These are phyloP conservation scores for Lasioglossum villosulum DNA, from an alignment of 2,888 invertebrate genomes.

Conservation along the genomic window DNA sequence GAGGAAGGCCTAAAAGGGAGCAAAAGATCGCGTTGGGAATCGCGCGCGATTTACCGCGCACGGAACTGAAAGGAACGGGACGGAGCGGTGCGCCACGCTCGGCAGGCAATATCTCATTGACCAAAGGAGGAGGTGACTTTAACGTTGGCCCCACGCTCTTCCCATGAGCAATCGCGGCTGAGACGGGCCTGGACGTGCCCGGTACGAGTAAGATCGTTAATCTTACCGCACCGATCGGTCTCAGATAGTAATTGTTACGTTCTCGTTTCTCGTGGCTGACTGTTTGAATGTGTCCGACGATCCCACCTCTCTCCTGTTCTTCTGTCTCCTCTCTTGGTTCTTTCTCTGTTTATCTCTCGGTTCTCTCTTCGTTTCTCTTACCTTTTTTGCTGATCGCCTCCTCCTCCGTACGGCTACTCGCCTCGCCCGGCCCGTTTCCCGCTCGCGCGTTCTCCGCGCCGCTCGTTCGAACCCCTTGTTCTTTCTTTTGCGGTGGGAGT, in stretches of 20 bases:
- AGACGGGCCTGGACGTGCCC: conserved; percentile 79
- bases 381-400: conserved; percentile 11
- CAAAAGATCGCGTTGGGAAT: conserved; percentile 24
- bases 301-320: conserved; percentile 50
- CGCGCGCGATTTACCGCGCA: conserved; percentile 64
- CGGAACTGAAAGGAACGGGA: conserved; percentile 41
- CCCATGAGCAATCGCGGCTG: conserved; percentile 81
- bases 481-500: conserved; percentile 64
- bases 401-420: conserved; percentile 17
- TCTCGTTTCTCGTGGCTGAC: conserved; percentile 82
- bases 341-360: not conserved
- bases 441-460: conserved; percentile 48
- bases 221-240: conserved; percentile 84
- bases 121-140: conserved; percentile 84
- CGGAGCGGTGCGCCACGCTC: conserved; percentile 74
- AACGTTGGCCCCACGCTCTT: conserved; percentile 81
- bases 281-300: conserved; percentile 72
- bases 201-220: conserved; percentile 84
- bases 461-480: conserved; percentile 44
- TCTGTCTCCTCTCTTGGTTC: not conserved
- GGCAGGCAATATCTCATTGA: conserved; percentile 83
- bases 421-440: conserved; percentile 17
- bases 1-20: conserved; percentile 32
- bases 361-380: conserved; percentile 4
- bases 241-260: conserved; percentile 84